Conservation (phyloP, 2,888 invertebrate genomes). For the Eurytoma adleriae region DNA sequence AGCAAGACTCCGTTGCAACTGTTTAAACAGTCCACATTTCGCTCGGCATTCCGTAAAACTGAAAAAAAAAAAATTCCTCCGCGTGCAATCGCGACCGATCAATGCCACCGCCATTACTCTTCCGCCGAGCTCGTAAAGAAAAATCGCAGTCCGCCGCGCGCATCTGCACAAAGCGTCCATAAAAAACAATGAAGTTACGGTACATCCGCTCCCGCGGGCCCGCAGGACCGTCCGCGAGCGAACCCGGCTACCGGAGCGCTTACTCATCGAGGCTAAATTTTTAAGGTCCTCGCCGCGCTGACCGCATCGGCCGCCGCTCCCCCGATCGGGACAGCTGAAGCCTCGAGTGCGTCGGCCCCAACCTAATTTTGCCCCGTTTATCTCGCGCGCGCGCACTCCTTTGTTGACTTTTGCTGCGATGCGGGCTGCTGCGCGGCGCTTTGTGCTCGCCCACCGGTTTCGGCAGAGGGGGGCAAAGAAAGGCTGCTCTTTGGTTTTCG, state of each 20-base stretch:
- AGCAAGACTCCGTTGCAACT: neutral
- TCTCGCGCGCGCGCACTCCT: conserved; percentile 25
- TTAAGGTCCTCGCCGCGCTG: neutral
- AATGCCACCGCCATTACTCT: too few relatives aligned
- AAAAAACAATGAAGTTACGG: too few relatives aligned
- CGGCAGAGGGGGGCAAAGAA: too few relatives aligned
- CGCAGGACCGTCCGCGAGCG: neutral
- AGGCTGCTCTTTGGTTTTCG: too few relatives aligned
- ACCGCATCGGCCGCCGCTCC: neutral
- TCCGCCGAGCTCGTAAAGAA: too few relatives aligned
- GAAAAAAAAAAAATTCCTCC: too few relatives aligned
- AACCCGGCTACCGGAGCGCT: neutral
- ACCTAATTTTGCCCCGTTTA: conserved; percentile 40
- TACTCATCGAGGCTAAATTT: neutral
- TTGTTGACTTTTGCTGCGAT: neutral
- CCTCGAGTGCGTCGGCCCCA: conserved; percentile 4
- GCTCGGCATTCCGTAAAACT: too few relatives aligned
- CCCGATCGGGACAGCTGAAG: neutral
- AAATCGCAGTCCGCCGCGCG: too few relatives aligned
- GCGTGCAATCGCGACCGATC: too few relatives aligned
- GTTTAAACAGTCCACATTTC: too few relatives aligned
- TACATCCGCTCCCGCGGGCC: neutral
- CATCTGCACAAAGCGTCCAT: too few relatives aligned
- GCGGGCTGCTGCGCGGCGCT: neutral
- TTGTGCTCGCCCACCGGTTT: too few relatives aligned